Conservation (phyloP, 1,140 invertebrate species). For the Calycopis cecrops region DNA sequence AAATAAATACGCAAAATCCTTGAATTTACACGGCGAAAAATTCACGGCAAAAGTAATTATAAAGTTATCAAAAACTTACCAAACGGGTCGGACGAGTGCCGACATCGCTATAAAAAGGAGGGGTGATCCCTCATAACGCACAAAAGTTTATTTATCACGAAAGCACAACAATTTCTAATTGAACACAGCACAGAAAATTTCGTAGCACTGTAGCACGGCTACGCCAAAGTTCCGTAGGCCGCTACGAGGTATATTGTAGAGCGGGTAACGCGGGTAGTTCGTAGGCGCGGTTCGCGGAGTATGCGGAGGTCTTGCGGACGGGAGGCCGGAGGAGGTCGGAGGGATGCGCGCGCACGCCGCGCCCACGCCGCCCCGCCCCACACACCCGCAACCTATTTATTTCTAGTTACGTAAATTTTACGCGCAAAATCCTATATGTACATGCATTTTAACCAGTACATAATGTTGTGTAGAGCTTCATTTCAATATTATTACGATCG, state of each 20-base stretch:
- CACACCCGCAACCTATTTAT: constrained; percentile 74
- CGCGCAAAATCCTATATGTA: constrained; percentile 67
- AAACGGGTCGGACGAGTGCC: constrained; percentile 71
- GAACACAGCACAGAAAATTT: constrained; percentile 45
- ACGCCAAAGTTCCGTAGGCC: constrained; percentile 26
- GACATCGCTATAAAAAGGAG: constrained; percentile 66
- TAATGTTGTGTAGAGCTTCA: background rate
- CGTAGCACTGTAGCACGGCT: constrained; percentile 42
- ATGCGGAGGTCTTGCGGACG: constrained; percentile 38
- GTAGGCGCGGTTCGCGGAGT: constrained; percentile 59
- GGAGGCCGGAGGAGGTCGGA: constrained; percentile 31
- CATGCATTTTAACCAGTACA: constrained; percentile 56
- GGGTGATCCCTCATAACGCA: constrained; percentile 61
- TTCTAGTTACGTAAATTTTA: constrained; percentile 75
- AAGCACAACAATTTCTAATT: constrained; percentile 23
- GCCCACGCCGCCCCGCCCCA: constrained; percentile 65
- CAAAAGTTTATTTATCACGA: constrained; percentile 39
- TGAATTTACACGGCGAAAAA: background rate
- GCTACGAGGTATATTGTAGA: constrained; percentile 37
- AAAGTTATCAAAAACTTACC: constrained; percentile 57
- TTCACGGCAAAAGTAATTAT: background rate
- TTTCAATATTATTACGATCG: background rate
- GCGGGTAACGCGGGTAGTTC: constrained; percentile 43
- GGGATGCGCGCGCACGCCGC: constrained; percentile 55
- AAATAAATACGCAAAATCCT: constrained; percentile 40